Percentiles rank a stretch among this genome's conserved stretches.
Evolutionary conservation across 1,140 invertebrate genomes (phyloP).

Genomic region (Homalodisca vitripennis): DNA sequence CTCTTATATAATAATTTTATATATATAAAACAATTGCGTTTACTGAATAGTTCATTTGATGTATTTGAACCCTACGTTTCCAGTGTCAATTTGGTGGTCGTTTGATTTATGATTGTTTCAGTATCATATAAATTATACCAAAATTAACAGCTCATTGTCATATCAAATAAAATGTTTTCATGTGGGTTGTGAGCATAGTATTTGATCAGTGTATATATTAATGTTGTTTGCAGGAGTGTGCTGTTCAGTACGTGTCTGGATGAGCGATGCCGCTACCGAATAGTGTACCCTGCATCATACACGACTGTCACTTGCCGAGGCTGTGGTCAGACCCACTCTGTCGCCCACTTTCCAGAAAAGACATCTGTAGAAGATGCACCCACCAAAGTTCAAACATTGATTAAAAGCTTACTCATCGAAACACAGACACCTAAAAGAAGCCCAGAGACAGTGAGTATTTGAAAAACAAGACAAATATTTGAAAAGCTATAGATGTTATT

Average conservation of each 20-base stretch:
- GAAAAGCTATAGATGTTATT: no score
- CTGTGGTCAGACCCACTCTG: constrained; percentile 38
- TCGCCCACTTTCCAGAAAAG: constrained; percentile 18
- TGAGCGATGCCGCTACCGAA: constrained; percentile 33
- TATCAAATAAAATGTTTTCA: no score
- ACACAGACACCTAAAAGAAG: constrained; percentile 31
- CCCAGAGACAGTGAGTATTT: constrained; percentile 37
- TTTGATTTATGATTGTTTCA: no score
- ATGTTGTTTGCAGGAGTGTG: constrained; percentile 28
- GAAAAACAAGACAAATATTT: background rate
- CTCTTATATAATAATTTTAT: no score
- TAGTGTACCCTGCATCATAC: constrained; percentile 31
- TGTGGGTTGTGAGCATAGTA: no score
- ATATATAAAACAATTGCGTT: no score
- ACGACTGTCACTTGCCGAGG: constrained; percentile 33
- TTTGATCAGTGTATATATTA: no score
- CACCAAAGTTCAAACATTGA: background rate
- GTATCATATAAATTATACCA: no score
- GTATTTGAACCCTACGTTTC: no score
- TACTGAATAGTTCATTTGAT: no score
- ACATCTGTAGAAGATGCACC: constrained; percentile 27
- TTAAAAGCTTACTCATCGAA: constrained; percentile 23
- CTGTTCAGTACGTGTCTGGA: constrained; percentile 33
- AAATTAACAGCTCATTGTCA: no score
- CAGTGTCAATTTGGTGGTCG: no score